These are phyloP conservation scores for Butorides virescens DNA, from an alignment of 2,113 vertebrate genomes.

Conservation along the genomic window DNA sequence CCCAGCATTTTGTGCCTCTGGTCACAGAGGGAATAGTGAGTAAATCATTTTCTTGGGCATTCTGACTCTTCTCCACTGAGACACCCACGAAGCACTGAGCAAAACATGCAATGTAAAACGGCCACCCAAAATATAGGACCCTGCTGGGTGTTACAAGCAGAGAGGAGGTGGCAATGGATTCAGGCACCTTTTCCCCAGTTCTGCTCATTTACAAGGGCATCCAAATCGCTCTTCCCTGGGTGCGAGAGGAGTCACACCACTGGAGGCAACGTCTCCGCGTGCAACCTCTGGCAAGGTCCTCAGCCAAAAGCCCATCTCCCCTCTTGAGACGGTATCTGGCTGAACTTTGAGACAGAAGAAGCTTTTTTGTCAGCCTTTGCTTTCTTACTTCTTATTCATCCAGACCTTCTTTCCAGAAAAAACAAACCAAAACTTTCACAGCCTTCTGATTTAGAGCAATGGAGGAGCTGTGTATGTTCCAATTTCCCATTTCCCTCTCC, in stretches of 20 bases:
- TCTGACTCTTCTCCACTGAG: not conserved
- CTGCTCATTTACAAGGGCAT: not conserved
- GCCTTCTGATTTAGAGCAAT: not conserved
- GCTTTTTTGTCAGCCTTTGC: not conserved
- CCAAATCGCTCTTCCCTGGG: not conserved
- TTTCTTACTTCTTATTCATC: not conserved
- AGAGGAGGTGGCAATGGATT: not conserved
- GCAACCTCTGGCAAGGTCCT: not conserved
- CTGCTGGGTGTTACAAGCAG: not conserved
- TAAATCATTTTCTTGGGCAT: not conserved
- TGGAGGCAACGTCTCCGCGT: not conserved
- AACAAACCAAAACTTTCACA: not conserved
- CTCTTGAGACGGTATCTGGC: not conserved
- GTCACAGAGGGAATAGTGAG: not conserved
- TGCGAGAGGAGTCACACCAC: not conserved
- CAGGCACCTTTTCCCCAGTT: not conserved
- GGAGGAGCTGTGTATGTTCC: not conserved
- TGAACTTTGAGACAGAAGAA: not conserved
- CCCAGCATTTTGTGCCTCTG: not conserved
- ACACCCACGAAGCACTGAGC: not conserved
- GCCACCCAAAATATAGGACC: not conserved
- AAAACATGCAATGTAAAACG: not conserved
- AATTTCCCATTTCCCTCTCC: fast-evolving
- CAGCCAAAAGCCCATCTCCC: not conserved
- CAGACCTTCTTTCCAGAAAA: not conserved